A percentile compares a stretch with the other conserved stretches of the same genome.
Evolutionary conservation across 1,140 invertebrate genomes (phyloP).

Genomic region (Rhizoglyphus robini): DNA sequence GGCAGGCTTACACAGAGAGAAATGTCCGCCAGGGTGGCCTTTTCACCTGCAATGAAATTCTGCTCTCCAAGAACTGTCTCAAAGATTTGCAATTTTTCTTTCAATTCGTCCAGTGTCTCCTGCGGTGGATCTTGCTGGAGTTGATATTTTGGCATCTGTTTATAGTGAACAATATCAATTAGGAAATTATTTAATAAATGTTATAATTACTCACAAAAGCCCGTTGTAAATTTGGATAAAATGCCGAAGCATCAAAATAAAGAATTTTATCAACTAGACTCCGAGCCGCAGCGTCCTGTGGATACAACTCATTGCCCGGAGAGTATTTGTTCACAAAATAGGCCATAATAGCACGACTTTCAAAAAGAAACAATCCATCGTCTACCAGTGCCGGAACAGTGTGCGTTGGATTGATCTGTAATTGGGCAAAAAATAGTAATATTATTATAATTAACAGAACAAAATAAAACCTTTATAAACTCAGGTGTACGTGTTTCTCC

Average conservation of each 20-base stretch:
- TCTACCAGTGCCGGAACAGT: constrained; percentile 53
- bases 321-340: constrained; percentile 39
- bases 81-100: too few relatives aligned
- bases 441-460: too few relatives aligned
- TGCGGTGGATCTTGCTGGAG: background rate
- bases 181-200: too few relatives aligned
- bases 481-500: background rate
- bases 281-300: constrained; percentile 47
- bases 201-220: background rate
- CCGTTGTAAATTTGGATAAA: constrained; percentile 33
- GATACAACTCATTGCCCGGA: constrained; percentile 49
- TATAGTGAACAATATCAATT: too few relatives aligned
- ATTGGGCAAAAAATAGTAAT: too few relatives aligned
- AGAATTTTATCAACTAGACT: constrained; percentile 55
- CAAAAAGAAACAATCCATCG: constrained; percentile 46
- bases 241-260: constrained; percentile 44
- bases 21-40: constrained; percentile 57
- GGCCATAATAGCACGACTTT: constrained; percentile 31
- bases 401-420: constrained; percentile 52
- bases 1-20: too few relatives aligned
- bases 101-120: background rate
- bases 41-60: constrained; percentile 33
- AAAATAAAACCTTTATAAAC: too few relatives aligned
- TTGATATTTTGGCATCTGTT: background rate
- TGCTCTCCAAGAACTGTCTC: constrained; percentile 16